Conservation (phyloP, 2,113 vertebrate genomes). For the Neogobius melanostomus region DNA sequence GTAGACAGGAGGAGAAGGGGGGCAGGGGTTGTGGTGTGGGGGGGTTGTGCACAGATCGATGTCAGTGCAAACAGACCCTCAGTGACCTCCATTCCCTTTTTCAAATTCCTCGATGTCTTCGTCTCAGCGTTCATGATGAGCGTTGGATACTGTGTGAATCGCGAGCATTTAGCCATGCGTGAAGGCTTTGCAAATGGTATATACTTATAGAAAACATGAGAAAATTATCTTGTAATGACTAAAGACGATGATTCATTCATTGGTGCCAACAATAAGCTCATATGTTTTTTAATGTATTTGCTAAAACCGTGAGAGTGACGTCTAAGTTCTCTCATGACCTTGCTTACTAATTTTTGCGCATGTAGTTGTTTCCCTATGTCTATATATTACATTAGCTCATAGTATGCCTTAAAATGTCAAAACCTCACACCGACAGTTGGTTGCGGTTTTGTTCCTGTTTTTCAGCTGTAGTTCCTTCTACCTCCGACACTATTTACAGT, state of each 20-base stretch:
- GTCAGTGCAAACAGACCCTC: slow-evolving; percentile 56
- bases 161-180: no score
- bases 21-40: not conserved
- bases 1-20: not conserved
- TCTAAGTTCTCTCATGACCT: no score
- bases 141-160: not conserved
- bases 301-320: no score
- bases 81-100: slow-evolving; percentile 32
- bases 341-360: no score
- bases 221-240: no score
- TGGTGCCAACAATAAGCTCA: no score
- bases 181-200: no score
- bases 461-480: slow-evolving; percentile 19
- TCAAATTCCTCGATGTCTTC: slow-evolving; percentile 33
- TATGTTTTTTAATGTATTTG: no score
- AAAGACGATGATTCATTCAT: no score
- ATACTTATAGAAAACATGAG: no score
- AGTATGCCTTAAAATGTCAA: not conserved
- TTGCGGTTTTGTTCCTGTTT: slow-evolving; percentile 36
- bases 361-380: no score
- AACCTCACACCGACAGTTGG: not conserved
- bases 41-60: slow-evolving; percentile 34
- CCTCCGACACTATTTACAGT: not conserved
- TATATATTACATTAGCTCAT: not conserved
- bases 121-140: not conserved